Conservation (phyloP, 2,113 vertebrate genomes). For the Gavia stellata region DNA sequence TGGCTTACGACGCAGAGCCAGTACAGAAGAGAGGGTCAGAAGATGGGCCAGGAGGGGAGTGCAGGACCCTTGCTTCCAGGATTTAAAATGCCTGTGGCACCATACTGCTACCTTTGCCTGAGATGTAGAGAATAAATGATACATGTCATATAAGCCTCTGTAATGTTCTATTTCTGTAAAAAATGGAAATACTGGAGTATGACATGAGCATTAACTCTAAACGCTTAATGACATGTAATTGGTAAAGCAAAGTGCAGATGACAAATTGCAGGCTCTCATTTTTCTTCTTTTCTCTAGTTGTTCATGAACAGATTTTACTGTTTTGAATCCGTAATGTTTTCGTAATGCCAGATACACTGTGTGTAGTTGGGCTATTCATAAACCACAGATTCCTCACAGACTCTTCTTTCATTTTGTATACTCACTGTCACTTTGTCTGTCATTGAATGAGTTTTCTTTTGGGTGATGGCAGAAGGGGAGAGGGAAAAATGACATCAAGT, state of each 20-base stretch:
- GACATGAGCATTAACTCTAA: not conserved
- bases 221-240: accelerated
- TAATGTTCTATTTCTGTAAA: not conserved
- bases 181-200: not conserved
- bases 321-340: not conserved
- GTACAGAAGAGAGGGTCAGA: not conserved
- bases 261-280: not conserved
- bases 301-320: not conserved
- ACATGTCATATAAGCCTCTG: not conserved
- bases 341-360: not conserved
- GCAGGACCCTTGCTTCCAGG: not conserved
- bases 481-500: not conserved
- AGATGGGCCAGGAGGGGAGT: not conserved
- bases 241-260: not conserved
- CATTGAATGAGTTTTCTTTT: not conserved
- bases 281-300: not conserved
- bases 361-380: not conserved
- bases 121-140: not conserved
- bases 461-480: not conserved
- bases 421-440: not conserved
- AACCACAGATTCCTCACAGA: not conserved
- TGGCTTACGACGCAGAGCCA: not conserved
- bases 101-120: not conserved
- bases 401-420: not conserved
- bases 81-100: not conserved